A percentile compares a stretch with the other conserved stretches of the same genome.
phyloP scores from a whole-genome alignment of 64 coral and sea anemone species.

The Montipora cactus region DNA sequence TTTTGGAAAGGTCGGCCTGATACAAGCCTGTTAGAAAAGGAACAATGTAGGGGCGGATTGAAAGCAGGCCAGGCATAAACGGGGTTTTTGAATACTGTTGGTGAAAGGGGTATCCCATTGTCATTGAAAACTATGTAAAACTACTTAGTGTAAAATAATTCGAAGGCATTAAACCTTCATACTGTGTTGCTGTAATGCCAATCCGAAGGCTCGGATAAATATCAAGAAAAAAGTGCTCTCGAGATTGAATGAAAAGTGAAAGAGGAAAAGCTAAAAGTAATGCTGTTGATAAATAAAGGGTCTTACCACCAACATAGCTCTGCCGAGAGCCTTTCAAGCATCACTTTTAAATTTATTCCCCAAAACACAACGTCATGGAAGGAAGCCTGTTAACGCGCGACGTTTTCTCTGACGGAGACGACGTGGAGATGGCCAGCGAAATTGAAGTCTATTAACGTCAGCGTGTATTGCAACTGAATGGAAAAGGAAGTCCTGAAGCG shows the following conservation, averaged over 20 bases:
- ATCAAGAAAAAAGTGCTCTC: background rate
- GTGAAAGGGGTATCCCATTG: background rate
- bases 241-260: background rate
- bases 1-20: background rate
- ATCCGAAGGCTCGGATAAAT: background rate
- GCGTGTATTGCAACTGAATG: background rate
- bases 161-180: background rate
- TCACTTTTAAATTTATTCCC: background rate
- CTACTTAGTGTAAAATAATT: background rate
- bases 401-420: no score
- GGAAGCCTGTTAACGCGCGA: background rate
- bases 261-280: background rate
- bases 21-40: background rate
- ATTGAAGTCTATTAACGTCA: no score
- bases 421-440: no score
- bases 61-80: background rate
- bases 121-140: background rate
- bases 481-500: background rate
- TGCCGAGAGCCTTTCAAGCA: no score
- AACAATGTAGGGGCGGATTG: background rate
- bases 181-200: background rate
- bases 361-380: background rate
- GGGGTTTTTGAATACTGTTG: background rate
- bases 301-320: no score
- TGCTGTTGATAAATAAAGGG: background rate